Evolutionary conservation across 1,140 invertebrate genomes (phyloP).

Genomic region (Watersipora subatra): DNA sequence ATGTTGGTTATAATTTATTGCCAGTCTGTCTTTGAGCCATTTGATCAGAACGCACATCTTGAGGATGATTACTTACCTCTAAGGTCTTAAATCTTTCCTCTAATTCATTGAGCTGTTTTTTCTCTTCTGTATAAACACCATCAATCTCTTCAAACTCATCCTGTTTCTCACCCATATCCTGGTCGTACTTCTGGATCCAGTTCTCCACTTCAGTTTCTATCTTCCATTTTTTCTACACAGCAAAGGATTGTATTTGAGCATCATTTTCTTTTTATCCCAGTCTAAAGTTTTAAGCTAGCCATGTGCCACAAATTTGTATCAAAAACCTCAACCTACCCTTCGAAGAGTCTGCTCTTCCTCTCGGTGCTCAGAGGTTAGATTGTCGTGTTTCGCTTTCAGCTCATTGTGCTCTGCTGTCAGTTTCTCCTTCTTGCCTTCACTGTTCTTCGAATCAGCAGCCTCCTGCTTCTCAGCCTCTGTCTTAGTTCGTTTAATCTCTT

Average conservation of each 20-base stretch:
- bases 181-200: slow-evolving; percentile 38
- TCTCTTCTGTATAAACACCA: slow-evolving; percentile 33
- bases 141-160: slow-evolving; percentile 39
- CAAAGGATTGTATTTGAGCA: slow-evolving; percentile 1
- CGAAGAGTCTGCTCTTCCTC: slow-evolving; percentile 32
- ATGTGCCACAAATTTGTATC: no score
- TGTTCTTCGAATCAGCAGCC: slow-evolving; percentile 31
- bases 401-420: slow-evolving; percentile 25
- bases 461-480: slow-evolving; percentile 36
- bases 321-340: slow-evolving; percentile 18
- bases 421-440: slow-evolving; percentile 31
- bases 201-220: slow-evolving; percentile 39
- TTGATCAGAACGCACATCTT: not conserved
- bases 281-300: no score
- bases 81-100: slow-evolving; percentile 37
- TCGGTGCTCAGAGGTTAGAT: slow-evolving; percentile 29
- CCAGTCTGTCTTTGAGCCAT: no score
- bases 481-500: slow-evolving; percentile 27
- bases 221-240: slow-evolving; percentile 35
- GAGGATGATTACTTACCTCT: slow-evolving; percentile 13
- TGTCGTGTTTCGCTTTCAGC: slow-evolving; percentile 26
- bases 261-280: not conserved
- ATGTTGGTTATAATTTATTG: not conserved
- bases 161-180: slow-evolving; percentile 38
- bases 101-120: slow-evolving; percentile 37